Base-by-base conservation (phyloP, 2,113 vertebrate genomes). In the Lepisosteus oculatus region DNA sequence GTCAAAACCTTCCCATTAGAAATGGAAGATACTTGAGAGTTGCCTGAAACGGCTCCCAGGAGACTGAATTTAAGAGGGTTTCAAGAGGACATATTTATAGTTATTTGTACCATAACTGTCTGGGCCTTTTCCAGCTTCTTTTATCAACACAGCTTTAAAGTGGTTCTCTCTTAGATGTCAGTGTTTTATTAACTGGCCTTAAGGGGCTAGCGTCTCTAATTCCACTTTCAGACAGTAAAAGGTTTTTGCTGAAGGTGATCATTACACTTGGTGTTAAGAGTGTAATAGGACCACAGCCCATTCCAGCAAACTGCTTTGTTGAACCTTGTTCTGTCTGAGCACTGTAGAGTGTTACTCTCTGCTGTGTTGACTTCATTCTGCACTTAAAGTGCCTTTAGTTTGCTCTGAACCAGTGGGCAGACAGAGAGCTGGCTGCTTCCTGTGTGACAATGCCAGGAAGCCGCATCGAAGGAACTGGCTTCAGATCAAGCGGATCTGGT, bases 71-170 rank as follows among this genome's bases (percentile, higher is more conserved):
- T 44, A 68, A 69, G 44, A 54, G 29, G 29, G 14, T 65, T 70
- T 70, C 44, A 73, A 55, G 57, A 66, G 13, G 17, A 54, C 7
- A 11, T 66, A 59, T 70, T 71, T 59, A 69, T 66, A n/a, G 44
- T 69, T 74, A 69, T 68, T 74, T 65, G 41, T 61, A 62, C 51
- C 67, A 74, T 65, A 65, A 69, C 67, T 65, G 72, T 44, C 72
- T 69, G n/a, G 69, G 9, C 41, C 29, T 43, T 56, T 55, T 56
- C 61, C n/a, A 43, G 67, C 61, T 29, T 54, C 55, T 14, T 14
- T 55, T 61, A 61, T 69, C 13, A 69, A 42, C 61, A 42, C 6
- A 43, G n/a, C 67, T 64, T 64, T 69, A 65, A 69, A 74, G 68
- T 55, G 47, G 3, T n/a, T 4, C 59, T 64, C 47, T 68, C 45